Evolutionary conservation across 2,888 invertebrate genomes (phyloP), one percentile per base, ranked within the genome.

Genomic region (Xylocampa areola): DNA sequence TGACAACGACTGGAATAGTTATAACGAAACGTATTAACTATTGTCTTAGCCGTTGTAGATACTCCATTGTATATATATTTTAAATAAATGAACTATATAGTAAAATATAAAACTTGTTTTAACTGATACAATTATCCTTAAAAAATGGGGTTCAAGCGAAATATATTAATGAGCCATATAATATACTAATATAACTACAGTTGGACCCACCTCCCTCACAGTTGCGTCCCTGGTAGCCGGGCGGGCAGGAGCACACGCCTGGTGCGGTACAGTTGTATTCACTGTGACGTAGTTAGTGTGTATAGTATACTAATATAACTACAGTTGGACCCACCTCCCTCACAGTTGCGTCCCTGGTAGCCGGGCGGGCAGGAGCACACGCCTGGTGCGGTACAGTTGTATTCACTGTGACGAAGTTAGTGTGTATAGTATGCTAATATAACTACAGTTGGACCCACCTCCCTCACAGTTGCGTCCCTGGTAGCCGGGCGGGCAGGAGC

Each of bases 381-480:
- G 1, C 98, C 98, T 3, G 98, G 98, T 21, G 97, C 97, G 13
- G 97, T 97, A 85, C 98, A 98, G 82, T 97, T 97, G 6, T n/a
- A n/a, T n/a, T n/a, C n/a, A n/a, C n/a, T n/a, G n/a, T n/a, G n/a
- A n/a, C n/a, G n/a, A n/a, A n/a, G n/a, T n/a, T n/a, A n/a, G n/a
- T n/a, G n/a, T 13, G 1, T 23, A 5, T 8, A 23, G 23, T 5
- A 2, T 2, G 8, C 23, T 23, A 23, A 23, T 23, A 23, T 5
- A 2, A 3, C 23, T 7, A 23, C 23, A 5, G n/a, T n/a, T 8
- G 0, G 14, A 84, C 89, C 87, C 87, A 97, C 98, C 98, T 94
- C 97, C 98, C 95, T 98, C 98, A 83, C 98, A 98, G 83, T 97
- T 97, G 14, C 97, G 94, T 37, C 98, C 98, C 92, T 98, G 98